Percentiles rank a stretch among this genome's conserved stretches.
Conservation (phyloP, 1,140 invertebrate species). For the Piezodorus guildinii region DNA sequence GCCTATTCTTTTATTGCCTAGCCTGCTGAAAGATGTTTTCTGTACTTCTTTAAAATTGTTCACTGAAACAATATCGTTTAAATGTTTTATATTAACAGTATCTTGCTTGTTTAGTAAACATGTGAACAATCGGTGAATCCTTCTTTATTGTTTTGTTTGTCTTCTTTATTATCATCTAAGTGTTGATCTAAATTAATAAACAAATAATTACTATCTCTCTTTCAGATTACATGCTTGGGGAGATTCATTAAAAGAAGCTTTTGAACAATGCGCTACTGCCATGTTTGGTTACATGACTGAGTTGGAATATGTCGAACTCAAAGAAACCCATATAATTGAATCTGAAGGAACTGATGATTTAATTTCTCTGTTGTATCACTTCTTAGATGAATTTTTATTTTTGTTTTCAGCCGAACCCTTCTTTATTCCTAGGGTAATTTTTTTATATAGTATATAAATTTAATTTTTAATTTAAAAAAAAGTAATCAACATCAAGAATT, state of each 20-base stretch:
- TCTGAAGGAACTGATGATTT: conserved; percentile 66
- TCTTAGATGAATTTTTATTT: conserved; percentile 90
- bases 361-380: conserved; percentile 78
- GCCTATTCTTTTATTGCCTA: too few species aligned
- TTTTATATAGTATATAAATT: not conserved
- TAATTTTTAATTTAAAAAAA: not conserved
- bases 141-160: too few species aligned
- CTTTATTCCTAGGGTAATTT: conserved; percentile 52
- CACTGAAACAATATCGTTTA: too few species aligned
- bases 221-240: conserved; percentile 84
- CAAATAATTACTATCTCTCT: conserved; percentile 20
- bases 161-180: too few species aligned
- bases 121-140: too few species aligned
- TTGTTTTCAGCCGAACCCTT: conserved; percentile 84
- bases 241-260: conserved; percentile 73
- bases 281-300: conserved; percentile 99
- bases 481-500: too few species aligned
- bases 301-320: conserved; percentile 71
- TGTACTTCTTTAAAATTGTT: too few species aligned
- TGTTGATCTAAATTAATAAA: too few species aligned
- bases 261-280: conserved; percentile 87
- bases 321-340: conserved; percentile 65
- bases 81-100: too few species aligned
- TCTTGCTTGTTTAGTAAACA: too few species aligned
- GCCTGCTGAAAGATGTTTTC: too few species aligned